phyloP scores from a whole-genome alignment of 2,888 invertebrate species.

The Mesodorylaimus sp. region DNA sequence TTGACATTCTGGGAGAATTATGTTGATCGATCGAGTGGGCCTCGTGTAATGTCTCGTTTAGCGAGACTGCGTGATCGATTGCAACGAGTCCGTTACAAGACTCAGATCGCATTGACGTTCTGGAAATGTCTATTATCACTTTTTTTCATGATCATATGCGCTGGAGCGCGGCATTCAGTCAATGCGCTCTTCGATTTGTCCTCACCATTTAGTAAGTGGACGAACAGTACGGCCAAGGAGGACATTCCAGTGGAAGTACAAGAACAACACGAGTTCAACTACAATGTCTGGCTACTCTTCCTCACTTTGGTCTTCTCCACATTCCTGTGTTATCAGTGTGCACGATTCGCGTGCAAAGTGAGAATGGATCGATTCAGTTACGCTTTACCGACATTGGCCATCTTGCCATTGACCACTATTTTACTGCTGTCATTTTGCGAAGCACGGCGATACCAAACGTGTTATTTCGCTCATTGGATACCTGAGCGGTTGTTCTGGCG shows the following conservation, averaged over 20 bases:
- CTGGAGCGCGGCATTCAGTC: neutral
- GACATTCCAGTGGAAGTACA: neutral
- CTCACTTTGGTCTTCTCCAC: conserved; percentile 13
- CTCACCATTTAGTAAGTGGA: neutral
- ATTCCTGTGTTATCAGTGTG: conserved; percentile 30
- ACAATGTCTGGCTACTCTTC: neutral
- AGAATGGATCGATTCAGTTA: conserved; percentile 79
- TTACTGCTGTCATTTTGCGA: conserved; percentile 2
- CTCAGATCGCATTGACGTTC: neutral
- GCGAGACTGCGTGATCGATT: conserved; percentile 18
- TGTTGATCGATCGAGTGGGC: conserved; percentile 32
- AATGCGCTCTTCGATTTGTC: conserved; percentile 3
- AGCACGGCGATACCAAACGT: neutral
- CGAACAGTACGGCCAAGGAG: neutral
- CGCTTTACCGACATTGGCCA: conserved; percentile 76
- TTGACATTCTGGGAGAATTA: conserved; percentile 67
- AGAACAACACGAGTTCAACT: neutral
- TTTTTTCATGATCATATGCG: conserved; percentile 9
- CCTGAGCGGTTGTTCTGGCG: conserved; percentile 10
- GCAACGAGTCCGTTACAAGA: conserved; percentile 10
- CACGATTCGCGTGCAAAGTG: conserved; percentile 33
- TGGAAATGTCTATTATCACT: conserved; percentile 6
- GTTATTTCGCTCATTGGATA: conserved; percentile 1
- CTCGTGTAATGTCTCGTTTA: conserved; percentile 15
- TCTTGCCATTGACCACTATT: conserved; percentile 45